phyloP scores from a whole-genome alignment of 1,140 invertebrate species.

The Cataglyphis hispanica region DNA sequence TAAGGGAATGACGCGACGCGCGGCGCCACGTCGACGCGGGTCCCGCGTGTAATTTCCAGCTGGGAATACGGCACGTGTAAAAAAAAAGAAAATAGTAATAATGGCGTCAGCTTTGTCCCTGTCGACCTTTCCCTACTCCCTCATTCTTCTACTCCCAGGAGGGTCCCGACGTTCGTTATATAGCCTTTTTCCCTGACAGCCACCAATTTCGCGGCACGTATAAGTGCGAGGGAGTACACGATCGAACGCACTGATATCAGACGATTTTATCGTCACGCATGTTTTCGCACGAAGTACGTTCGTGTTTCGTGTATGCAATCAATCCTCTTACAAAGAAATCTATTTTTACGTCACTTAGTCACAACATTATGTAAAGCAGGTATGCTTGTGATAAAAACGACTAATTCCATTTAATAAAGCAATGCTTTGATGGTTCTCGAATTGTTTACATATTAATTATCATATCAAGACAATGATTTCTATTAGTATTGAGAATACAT shows the following conservation, averaged over 20 bases:
- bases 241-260: constrained; percentile 69
- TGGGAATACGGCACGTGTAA: constrained; percentile 57
- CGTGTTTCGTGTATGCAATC: constrained; percentile 77
- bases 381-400: not conserved
- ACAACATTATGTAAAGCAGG: not conserved
- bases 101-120: constrained; percentile 71
- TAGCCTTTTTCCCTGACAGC: constrained; percentile 45
- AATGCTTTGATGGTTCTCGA: not conserved
- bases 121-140: constrained; percentile 48
- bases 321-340: constrained; percentile 60
- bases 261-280: constrained; percentile 75
- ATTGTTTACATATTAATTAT: constrained; percentile 3
- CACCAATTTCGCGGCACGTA: constrained; percentile 63
- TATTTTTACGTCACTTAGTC: not conserved
- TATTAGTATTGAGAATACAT: not conserved
- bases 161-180: constrained; percentile 45
- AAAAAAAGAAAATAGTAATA: constrained; percentile 69
- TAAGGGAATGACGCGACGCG: constrained; percentile 43
- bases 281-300: constrained; percentile 60
- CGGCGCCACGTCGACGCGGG: constrained; percentile 36
- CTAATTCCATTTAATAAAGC: not conserved
- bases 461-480: not conserved
- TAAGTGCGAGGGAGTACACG: constrained; percentile 61
- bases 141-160: constrained; percentile 20
- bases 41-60: constrained; percentile 68